Conservation (phyloP, 2,888 invertebrate genomes). For the Leucophenga maculata region DNA sequence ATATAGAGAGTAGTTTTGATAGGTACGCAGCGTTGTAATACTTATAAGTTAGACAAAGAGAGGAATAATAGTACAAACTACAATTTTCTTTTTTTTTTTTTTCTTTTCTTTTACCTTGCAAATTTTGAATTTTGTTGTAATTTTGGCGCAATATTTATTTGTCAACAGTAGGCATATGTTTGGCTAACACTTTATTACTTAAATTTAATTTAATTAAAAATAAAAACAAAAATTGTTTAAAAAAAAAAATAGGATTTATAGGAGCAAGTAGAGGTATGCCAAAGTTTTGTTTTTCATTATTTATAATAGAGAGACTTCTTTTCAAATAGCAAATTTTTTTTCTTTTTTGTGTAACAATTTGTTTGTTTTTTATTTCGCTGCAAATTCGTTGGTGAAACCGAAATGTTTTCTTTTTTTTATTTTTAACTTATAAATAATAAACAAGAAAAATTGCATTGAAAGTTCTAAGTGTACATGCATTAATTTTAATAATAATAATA, state of each 20-base stretch:
- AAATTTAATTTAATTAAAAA: conserved; percentile 33
- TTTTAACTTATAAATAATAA: conserved; percentile 1
- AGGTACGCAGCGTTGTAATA: neutral
- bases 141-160: conserved; percentile 1
- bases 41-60: neutral
- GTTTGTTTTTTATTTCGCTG: conserved; percentile 16
- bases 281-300: conserved; percentile 27
- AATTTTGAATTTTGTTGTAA: conserved; percentile 9
- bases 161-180: neutral
- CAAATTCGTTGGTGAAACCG: conserved; percentile 3
- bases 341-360: conserved; percentile 33
- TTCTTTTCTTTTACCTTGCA: neutral
- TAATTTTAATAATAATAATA: neutral
- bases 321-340: conserved; percentile 52
- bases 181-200: no score
- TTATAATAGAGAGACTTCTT: conserved; percentile 51
- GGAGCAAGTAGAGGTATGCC: conserved; percentile 31
- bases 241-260: conserved; percentile 32
- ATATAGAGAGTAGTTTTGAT: neutral
- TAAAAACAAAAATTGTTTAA: conserved; percentile 31
- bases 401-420: neutral
- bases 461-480: conserved; percentile 4
- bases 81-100: neutral
- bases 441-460: neutral
- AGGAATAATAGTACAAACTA: conserved; percentile 9